These are phyloP conservation scores for Acropora tenuis DNA, from an alignment of 64 coral and sea anemone species.

Conservation along the genomic window DNA sequence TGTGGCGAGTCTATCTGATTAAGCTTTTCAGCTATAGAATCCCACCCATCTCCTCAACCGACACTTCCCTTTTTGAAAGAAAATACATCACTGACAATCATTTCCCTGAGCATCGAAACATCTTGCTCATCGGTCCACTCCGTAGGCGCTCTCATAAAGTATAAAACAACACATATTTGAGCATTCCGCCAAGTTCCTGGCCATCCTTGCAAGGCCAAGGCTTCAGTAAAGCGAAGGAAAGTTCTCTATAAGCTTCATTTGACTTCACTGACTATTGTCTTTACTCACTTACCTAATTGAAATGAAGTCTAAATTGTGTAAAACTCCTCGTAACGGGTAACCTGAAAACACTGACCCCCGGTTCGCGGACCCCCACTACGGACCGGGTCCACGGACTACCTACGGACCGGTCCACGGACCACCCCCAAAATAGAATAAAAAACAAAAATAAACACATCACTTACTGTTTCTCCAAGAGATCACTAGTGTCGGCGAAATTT, in stretches of 20 bases:
- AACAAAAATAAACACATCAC: too few relatives aligned
- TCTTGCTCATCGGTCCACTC: neutral
- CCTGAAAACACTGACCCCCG: too few relatives aligned
- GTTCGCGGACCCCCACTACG: too few relatives aligned
- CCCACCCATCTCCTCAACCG: slow-evolving; percentile 52
- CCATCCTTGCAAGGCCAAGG: too few relatives aligned
- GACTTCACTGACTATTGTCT: neutral
- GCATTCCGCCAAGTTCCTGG: too few relatives aligned
- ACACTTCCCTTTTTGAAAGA: slow-evolving; percentile 59
- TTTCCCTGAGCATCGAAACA: slow-evolving; percentile 44
- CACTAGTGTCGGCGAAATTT: too few relatives aligned
- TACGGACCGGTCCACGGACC: too few relatives aligned
- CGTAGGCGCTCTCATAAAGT: neutral
- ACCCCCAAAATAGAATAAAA: too few relatives aligned
- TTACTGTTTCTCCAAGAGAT: too few relatives aligned
- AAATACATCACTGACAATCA: slow-evolving; percentile 49
- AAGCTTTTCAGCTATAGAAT: slow-evolving; percentile 48
- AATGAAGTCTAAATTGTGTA: slow-evolving; percentile 30
- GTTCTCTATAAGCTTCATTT: slow-evolving; percentile 13
- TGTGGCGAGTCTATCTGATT: slow-evolving; percentile 57
- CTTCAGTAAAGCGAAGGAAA: too few relatives aligned
- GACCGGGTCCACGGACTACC: too few relatives aligned
- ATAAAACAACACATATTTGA: neutral
- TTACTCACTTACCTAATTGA: slow-evolving; percentile 28
- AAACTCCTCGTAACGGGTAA: neutral